A percentile compares a stretch with the other conserved stretches of the same genome.
phyloP scores from a whole-genome alignment of 2,888 invertebrate species.

The Phanerotoma sp. region DNA sequence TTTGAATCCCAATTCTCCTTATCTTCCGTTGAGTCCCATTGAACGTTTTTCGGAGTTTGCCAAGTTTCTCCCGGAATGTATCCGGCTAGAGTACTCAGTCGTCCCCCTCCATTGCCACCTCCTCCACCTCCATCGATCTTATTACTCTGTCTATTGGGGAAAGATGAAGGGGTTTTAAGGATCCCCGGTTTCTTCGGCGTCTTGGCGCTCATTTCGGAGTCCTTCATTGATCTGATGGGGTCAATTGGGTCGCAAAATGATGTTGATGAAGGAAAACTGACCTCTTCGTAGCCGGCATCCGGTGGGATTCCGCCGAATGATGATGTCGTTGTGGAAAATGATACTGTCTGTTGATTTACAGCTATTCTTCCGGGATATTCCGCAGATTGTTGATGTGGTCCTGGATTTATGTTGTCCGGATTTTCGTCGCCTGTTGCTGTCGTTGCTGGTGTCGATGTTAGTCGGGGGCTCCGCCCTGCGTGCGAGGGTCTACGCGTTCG shows the following conservation, averaged over 20 bases:
- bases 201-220: conserved; percentile 20
- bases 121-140: no score
- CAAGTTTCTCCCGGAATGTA: conserved; percentile 42
- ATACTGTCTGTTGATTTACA: conserved; percentile 5
- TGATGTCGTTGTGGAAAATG: not conserved
- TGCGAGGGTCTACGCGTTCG: conserved; percentile 55
- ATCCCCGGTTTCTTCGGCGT: conserved; percentile 46
- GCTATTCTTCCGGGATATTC: conserved; percentile 19
- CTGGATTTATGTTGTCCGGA: not conserved
- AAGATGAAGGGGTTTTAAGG: conserved; percentile 43
- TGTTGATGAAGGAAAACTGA: conserved; percentile 38
- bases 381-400: conserved; percentile 22
- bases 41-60: conserved; percentile 45
- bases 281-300: conserved; percentile 50
- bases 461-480: conserved; percentile 50
- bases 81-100: conserved; percentile 34
- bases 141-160: conserved; percentile 33
- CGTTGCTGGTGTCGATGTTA: no score
- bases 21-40: conserved; percentile 45
- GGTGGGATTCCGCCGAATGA: conserved; percentile 43
- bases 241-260: no score
- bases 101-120: conserved; percentile 32
- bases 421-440: conserved; percentile 39
- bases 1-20: conserved; percentile 49
- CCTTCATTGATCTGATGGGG: conserved; percentile 2